Conservation (phyloP, 2,113 vertebrate genomes). For the Malurus alboscapulatus region DNA sequence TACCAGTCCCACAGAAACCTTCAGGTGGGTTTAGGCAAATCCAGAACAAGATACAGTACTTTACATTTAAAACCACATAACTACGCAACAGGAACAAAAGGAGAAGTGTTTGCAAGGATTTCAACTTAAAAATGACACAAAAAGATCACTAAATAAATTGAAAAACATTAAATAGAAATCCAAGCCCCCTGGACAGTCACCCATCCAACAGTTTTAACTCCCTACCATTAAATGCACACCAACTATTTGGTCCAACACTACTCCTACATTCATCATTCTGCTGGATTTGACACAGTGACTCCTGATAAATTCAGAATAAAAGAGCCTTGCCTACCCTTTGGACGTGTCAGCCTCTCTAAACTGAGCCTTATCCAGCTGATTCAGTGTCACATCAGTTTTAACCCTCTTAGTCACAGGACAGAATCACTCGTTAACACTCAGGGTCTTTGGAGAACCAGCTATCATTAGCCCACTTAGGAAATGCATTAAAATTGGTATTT, state of each 20-base stretch:
- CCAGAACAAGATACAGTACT: not conserved
- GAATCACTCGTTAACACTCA: not conserved
- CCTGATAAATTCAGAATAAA: not conserved
- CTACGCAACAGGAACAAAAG: not conserved
- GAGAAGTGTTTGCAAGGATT: not conserved
- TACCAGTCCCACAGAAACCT: not conserved
- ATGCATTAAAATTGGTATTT: not conserved
- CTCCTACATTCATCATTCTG: not conserved
- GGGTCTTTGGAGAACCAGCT: not conserved
- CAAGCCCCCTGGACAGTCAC: not conserved
- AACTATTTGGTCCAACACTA: not conserved
- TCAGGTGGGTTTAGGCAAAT: not conserved
- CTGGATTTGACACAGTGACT: not conserved
- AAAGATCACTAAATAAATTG: not conserved
- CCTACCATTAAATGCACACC: not conserved
- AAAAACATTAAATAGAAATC: not conserved
- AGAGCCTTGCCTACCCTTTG: not conserved
- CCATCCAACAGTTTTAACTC: not conserved
- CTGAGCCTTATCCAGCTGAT: not conserved
- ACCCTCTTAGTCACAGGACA: not conserved
- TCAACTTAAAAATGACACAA: not conserved
- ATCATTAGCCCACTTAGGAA: not conserved
- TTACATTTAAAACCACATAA: not conserved
- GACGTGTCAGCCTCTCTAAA: not conserved
- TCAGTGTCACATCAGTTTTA: not conserved